phyloP scores from a whole-genome alignment of 2,888 invertebrate genomes.

The Agrochola circellaris region DNA sequence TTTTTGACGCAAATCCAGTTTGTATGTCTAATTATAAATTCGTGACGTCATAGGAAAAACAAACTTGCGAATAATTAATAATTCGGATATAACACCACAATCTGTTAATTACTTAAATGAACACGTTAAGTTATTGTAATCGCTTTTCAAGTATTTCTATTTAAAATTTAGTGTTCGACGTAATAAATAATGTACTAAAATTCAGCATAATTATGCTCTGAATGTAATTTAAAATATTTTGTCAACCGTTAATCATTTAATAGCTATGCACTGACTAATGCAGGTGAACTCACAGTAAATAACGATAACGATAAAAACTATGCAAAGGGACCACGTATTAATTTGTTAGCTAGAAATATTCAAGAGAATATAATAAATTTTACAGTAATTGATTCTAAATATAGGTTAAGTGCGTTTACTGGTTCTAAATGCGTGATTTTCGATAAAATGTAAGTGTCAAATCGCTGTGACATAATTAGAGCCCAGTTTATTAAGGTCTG shows the following conservation, averaged over 20 bases:
- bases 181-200: conserved; percentile 12
- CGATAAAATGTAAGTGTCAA: conserved; percentile 50
- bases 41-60: conserved; percentile 5
- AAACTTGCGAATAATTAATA: background rate
- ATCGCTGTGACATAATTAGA: conserved; percentile 59
- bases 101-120: conserved; percentile 26
- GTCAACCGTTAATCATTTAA: conserved; percentile 13
- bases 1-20: conserved; percentile 34
- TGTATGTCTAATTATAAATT: background rate
- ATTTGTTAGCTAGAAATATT: conserved; percentile 44
- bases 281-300: conserved; percentile 41
- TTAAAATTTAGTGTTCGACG: background rate
- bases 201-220: background rate
- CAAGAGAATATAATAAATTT: conserved; percentile 39
- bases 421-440: conserved; percentile 52
- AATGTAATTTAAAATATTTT: conserved; percentile 24
- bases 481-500: conserved; percentile 41
- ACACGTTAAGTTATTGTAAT: background rate
- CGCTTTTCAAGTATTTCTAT: background rate
- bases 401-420: conserved; percentile 56
- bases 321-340: conserved; percentile 33
- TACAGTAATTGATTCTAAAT: conserved; percentile 38
- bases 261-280: conserved; percentile 44
- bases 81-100: conserved; percentile 1
- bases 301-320: conserved; percentile 44